phyloP scores from a whole-genome alignment of 2,113 vertebrate species.

The Colinus virginianus region DNA sequence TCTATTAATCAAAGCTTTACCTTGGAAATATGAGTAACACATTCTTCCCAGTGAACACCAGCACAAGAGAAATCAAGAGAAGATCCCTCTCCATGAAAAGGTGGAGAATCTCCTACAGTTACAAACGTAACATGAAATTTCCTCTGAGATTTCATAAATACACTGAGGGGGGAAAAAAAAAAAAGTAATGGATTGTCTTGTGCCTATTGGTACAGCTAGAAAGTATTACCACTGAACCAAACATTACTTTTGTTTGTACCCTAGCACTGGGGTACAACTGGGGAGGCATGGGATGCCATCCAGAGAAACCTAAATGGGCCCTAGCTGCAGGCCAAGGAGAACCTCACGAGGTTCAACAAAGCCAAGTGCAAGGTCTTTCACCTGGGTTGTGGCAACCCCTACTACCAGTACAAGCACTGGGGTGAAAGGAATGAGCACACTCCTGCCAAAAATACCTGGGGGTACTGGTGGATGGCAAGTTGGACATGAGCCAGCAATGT shows the following conservation, averaged over 20 bases:
- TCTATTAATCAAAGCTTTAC: not conserved
- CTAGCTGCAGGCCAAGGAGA: too few relatives aligned
- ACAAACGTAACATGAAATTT: not conserved
- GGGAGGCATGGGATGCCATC: too few relatives aligned
- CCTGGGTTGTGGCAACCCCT: too few relatives aligned
- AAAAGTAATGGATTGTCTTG: not conserved
- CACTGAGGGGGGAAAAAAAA: not conserved
- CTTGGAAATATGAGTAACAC: not conserved
- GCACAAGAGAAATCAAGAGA: not conserved
- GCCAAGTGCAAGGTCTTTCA: too few relatives aligned
- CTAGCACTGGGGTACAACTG: too few relatives aligned
- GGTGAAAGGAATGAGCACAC: too few relatives aligned
- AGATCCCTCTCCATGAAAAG: fast-evolving
- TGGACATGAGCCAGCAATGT: too few relatives aligned
- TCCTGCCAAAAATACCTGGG: too few relatives aligned
- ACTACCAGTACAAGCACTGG: too few relatives aligned
- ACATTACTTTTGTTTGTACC: not conserved
- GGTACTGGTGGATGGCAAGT: too few relatives aligned
- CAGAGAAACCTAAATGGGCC: too few relatives aligned
- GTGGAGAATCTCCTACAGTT: not conserved
- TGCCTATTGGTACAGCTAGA: not conserved
- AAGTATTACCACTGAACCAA: not conserved
- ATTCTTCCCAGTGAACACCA: not conserved
- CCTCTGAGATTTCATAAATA: not conserved
- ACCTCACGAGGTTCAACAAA: too few relatives aligned